Evolutionary conservation across 1,140 invertebrate species (phyloP).

Genomic region (Pectinophora gossypiella): DNA sequence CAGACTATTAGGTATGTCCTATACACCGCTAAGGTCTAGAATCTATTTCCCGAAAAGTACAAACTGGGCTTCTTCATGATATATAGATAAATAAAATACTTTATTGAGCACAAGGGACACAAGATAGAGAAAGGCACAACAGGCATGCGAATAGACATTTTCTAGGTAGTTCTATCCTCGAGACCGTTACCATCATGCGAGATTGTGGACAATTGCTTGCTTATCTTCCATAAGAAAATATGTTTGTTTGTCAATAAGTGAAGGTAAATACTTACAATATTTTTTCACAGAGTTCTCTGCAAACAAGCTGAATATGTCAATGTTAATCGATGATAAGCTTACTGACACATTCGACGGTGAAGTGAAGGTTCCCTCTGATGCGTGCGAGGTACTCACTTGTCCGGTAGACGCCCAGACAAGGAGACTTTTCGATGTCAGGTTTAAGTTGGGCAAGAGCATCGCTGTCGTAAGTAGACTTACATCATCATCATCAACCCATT

Average conservation of each 20-base stretch:
- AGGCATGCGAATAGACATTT: too few relatives aligned
- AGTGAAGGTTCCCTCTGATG: constrained; percentile 14
- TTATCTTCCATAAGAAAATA: not conserved
- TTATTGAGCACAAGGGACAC: too few relatives aligned
- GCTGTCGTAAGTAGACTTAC: constrained; percentile 13
- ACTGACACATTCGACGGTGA: constrained; percentile 12
- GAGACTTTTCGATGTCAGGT: constrained; percentile 21
- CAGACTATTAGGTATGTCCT: too few relatives aligned
- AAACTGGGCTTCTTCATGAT: too few relatives aligned
- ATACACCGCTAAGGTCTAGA: too few relatives aligned
- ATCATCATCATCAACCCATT: too few relatives aligned
- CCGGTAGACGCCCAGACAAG: constrained; percentile 19
- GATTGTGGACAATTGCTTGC: not conserved
- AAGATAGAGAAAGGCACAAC: too few relatives aligned
- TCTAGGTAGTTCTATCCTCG: too few relatives aligned
- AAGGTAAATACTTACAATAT: not conserved
- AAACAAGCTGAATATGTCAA: constrained; percentile 14
- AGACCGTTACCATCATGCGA: too few relatives aligned
- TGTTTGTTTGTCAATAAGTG: not conserved
- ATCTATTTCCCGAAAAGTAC: too few relatives aligned
- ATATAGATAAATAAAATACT: too few relatives aligned
- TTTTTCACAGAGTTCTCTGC: constrained; percentile 26
- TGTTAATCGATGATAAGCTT: constrained; percentile 24
- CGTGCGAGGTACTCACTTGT: constrained; percentile 18
- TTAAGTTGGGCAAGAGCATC: constrained; percentile 21